Evolutionary conservation across 2,888 invertebrate genomes (phyloP), one percentile per base, ranked within the genome.

Genomic region (Drosophila anomalata): DNA sequence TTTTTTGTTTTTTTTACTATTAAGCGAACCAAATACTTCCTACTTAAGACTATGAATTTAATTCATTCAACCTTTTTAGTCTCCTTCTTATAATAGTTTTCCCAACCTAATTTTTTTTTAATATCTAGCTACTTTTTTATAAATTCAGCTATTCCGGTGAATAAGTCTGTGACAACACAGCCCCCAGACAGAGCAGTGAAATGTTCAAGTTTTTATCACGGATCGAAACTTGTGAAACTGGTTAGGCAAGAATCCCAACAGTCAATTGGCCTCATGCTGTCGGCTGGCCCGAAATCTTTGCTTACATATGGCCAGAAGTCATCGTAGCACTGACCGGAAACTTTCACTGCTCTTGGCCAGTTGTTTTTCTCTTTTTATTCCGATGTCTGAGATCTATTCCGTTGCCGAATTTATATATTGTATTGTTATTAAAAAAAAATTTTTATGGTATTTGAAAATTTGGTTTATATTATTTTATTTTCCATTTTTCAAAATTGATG

Each of bases 181-280:
- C 36, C 36, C n/a, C 36, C n/a, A 36, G 36, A 5, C 36, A 62
- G 62, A 42, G 24, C 46, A 47, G 14, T 47, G 55, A 70, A 56
- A 62, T 61, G 70, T 56, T 47, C 63, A 52, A 72, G 41, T 52
- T 52, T 56, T 73, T 55, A 70, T 70, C 73, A 72, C 70, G 73
- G 72, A 73, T 55, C 62, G n/a, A 56, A 70, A 70, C 70, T 72
- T 70, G 70, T 72, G 73, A 72, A 70, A 70, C 55, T 60, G 24
- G 62, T 72, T 47, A 62, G 48, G 36, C 52, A 70, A 70, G 70
- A 70, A 70, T 72, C 73, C 52, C 73, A 56, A 61, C 51, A 47
- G 67, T 53, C 7, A 61, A 69, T 72, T 72, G 69, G 48, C 47
- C 54, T 22, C 52, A 31, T 24, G 46, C 33, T 42, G 46, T 47